These are phyloP conservation scores for Byasa hedistus DNA, from an alignment of 2,888 invertebrate species.

Conservation along the genomic window DNA sequence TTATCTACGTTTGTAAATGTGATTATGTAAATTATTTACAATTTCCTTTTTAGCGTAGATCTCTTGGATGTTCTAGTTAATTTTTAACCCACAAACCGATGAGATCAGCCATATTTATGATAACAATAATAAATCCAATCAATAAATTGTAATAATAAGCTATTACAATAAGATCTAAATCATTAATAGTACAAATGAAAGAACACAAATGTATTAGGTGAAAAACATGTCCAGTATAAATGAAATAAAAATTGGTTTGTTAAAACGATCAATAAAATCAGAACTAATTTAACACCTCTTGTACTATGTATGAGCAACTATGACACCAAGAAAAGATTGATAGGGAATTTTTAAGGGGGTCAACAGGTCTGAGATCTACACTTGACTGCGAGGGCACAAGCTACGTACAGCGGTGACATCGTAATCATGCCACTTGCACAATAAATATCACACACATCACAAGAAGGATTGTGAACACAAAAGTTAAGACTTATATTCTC, in stretches of 20 bases:
- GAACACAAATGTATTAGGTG: too few relatives aligned
- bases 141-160: too few relatives aligned
- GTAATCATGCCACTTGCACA: conserved; percentile 36
- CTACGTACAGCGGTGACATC: conserved; percentile 66
- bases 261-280: neutral
- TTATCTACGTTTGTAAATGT: too few relatives aligned
- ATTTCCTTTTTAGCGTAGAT: too few relatives aligned
- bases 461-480: conserved; percentile 15
- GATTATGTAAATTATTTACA: too few relatives aligned
- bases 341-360: conserved; percentile 40
- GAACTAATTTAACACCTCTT: conserved; percentile 21
- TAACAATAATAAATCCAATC: too few relatives aligned
- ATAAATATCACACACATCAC: conserved; percentile 31
- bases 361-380: conserved; percentile 63
- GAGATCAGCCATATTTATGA: too few relatives aligned
- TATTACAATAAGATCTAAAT: too few relatives aligned
- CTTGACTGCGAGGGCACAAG: conserved; percentile 69
- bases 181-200: too few relatives aligned
- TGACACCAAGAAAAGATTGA: conserved; percentile 32
- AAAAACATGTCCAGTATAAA: neutral
- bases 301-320: conserved; percentile 28
- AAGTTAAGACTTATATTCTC: neutral
- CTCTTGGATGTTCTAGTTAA: too few relatives aligned
- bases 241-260: neutral
- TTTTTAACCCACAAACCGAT: too few relatives aligned